Evolutionary conservation across 2,113 vertebrate species (phyloP).

Genomic region (Bujurquina vittata): DNA sequence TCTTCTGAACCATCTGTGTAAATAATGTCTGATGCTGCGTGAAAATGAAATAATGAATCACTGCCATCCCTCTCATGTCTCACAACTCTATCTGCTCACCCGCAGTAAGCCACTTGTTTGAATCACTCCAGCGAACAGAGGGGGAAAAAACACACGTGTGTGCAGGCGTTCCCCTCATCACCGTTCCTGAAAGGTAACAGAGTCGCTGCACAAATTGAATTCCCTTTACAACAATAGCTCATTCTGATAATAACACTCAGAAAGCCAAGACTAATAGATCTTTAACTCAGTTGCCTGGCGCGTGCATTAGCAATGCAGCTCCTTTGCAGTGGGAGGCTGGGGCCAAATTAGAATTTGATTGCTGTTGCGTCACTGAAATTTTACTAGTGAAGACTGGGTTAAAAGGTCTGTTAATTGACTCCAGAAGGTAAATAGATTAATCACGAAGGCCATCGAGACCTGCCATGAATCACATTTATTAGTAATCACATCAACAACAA

Average conservation of each 20-base stretch:
- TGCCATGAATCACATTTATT: constrained; percentile 41
- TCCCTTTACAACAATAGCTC: constrained; percentile 30
- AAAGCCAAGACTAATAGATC: constrained; percentile 53
- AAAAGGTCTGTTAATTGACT: constrained; percentile 50
- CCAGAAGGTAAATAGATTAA: constrained; percentile 27
- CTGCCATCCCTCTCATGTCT: constrained; percentile 36
- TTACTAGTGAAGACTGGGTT: constrained; percentile 20
- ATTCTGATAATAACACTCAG: constrained; percentile 34
- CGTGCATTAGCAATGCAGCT: constrained; percentile 25
- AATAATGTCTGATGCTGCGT: constrained; percentile 39
- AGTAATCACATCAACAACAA: constrained; percentile 11
- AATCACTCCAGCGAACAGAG: constrained; percentile 29
- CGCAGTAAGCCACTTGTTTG: not conserved
- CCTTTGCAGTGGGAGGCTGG: not conserved
- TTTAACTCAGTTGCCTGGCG: constrained; percentile 34
- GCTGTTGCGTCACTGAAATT: constrained; percentile 46
- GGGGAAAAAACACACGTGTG: not conserved
- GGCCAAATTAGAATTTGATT: constrained; percentile 58
- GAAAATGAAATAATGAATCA: constrained; percentile 60
- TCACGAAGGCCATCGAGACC: not conserved
- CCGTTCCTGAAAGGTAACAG: constrained; percentile 29
- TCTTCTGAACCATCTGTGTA: constrained; percentile 56
- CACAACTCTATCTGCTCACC: constrained; percentile 28
- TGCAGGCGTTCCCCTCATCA: not conserved
- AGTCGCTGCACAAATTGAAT: constrained; percentile 37